phyloP scores from a whole-genome alignment of 2,113 vertebrate genomes.

The Capreolus pygargus region DNA sequence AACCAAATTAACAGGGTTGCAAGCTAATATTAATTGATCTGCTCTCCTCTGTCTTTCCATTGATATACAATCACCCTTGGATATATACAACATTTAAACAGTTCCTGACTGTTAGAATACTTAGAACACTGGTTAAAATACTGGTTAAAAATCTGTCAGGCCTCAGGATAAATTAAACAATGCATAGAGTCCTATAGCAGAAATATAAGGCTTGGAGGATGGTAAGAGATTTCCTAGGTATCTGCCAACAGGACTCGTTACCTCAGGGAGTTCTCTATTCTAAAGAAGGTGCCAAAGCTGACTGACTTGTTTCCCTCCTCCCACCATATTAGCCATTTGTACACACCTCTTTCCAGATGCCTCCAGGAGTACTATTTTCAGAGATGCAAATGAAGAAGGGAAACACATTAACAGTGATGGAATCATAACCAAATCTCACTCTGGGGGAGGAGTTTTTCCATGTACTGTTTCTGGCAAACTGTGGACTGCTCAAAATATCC shows the following conservation, averaged over 20 bases:
- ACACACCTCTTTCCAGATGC: neutral
- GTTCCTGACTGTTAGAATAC: neutral
- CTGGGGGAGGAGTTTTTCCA: neutral
- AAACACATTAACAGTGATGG: neutral
- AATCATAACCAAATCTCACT: conserved; percentile 9
- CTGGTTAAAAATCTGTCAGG: neutral
- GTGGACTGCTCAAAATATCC: neutral
- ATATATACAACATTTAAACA: neutral
- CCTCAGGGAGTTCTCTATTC: neutral
- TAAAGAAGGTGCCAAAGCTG: neutral
- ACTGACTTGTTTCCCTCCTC: neutral
- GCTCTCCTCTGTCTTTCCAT: neutral
- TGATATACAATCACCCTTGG: neutral
- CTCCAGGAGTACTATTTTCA: neutral
- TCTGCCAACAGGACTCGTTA: neutral
- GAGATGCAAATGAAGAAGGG: neutral
- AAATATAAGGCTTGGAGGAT: neutral
- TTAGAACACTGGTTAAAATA: neutral
- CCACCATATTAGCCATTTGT: neutral
- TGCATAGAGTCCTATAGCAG: neutral
- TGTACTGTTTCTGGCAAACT: conserved; percentile 13
- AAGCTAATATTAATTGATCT: neutral
- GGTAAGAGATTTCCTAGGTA: neutral
- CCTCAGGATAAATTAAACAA: neutral
- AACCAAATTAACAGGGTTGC: neutral